These are phyloP conservation scores for Columba guinea DNA, from an alignment of 2,797 vertebrate genomes.

Conservation along the genomic window DNA sequence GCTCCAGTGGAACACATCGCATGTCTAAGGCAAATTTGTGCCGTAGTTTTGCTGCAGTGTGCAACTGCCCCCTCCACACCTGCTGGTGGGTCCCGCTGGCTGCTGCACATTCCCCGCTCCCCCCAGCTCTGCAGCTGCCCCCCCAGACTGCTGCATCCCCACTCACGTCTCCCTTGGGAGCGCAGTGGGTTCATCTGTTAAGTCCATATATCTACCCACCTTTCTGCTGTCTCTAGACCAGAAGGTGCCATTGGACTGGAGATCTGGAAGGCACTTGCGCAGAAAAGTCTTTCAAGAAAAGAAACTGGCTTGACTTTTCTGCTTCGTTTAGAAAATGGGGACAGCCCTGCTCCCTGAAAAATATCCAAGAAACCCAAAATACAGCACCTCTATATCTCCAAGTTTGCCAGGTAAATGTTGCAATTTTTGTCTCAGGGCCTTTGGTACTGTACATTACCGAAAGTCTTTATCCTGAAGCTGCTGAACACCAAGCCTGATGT, in stretches of 20 bases:
- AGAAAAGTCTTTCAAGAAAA: not conserved
- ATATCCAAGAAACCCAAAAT: not conserved
- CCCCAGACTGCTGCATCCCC: fast-evolving
- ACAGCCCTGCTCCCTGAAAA: not conserved
- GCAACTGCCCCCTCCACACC: not conserved
- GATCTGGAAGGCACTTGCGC: not conserved
- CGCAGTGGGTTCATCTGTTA: not conserved
- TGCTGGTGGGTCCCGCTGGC: not conserved
- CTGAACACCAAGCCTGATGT: not conserved
- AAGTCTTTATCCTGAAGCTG: not conserved
- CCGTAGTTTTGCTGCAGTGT: not conserved
- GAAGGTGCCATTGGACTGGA: not conserved
- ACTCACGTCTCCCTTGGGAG: not conserved
- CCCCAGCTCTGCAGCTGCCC: not conserved
- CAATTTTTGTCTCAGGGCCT: not conserved
- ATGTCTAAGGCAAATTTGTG: fast-evolving
- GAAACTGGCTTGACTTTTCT: not conserved
- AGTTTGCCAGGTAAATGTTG: not conserved
- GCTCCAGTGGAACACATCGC: not conserved
- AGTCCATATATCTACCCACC: not conserved
- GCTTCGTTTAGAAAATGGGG: not conserved
- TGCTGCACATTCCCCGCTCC: fast-evolving
- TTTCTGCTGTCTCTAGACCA: not conserved
- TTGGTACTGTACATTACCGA: not conserved
- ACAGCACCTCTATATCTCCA: not conserved